Base-by-base conservation (phyloP, 2,888 invertebrate genomes). In the Leucoma salicis region DNA sequence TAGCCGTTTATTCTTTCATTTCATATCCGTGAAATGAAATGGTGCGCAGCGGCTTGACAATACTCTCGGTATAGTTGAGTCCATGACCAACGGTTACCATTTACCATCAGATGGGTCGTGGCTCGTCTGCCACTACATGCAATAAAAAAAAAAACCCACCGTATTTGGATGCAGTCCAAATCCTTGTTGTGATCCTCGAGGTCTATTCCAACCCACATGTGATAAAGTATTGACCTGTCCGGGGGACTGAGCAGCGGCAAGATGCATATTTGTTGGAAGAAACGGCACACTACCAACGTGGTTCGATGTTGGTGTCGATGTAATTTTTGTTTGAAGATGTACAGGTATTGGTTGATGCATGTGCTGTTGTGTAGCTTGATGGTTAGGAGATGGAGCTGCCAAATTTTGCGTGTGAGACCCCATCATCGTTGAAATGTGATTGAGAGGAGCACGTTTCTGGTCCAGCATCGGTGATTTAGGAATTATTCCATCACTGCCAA, bases 281-380 rank as follows among this genome's bases (percentile, higher is more conserved):
- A 76, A 86, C 21, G 86, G 89, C 81, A 83, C 77, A 56, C 82
- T 84, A 46, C 84, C 83, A 39, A 85, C 50, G 24, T 82, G 82
- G 33, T 45, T 54, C 3, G 66, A 49, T 27, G 60, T 49, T 37
- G 62, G 43, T 13, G 61, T 54, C 2, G 63, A 53, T 10, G 67
- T 51, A 35, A 75, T 48, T 50, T 75, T 77, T 33, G 66, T 53
- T 57, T 74, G 76, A n/a, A 79, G 57, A 42, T 74, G 77, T 2
- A 68, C 39, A 1, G 78, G 77, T 12, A 70, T 53, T 34, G 62
- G 69, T 24, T 58, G 66, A 13, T 54, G 54, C 1, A 32, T 28
- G 25, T 61, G 74, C 35, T 70, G 76, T 7, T 57, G 40, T 3
- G 57, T 46, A 12, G 70, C 61, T 43, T 76, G 77, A 45, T 77